These are phyloP conservation scores for Frankliniella intonsa DNA, from an alignment of 2,888 invertebrate genomes.

Conservation along the genomic window DNA sequence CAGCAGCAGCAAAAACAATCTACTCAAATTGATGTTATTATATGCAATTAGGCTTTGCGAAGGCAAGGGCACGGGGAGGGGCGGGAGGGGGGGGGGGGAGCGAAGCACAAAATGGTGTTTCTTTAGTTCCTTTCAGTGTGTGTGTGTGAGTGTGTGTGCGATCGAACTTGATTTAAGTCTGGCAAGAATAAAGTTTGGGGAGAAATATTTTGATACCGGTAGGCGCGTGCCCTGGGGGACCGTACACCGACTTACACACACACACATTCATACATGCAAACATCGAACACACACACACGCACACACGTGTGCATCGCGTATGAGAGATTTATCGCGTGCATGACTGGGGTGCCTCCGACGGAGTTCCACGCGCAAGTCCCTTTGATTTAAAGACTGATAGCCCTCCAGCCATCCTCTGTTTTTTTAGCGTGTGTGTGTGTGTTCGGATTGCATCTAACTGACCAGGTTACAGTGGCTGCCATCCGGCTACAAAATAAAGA, in stretches of 20 bases:
- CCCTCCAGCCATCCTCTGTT: not conserved
- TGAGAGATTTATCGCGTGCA: not conserved
- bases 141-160: too few species aligned
- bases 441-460: too few species aligned
- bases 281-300: not conserved
- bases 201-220: too few species aligned
- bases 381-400: slow-evolving; percentile 27
- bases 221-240: not conserved
- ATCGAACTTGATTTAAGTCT: too few species aligned
- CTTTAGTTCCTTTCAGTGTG: too few species aligned
- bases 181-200: too few species aligned
- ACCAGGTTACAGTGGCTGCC: too few species aligned
- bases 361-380: not conserved
- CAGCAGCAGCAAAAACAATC: slow-evolving; percentile 14
- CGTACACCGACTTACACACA: not conserved
- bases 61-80: not conserved
- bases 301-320: not conserved
- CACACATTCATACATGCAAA: not conserved
- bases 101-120: too few species aligned
- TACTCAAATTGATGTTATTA: slow-evolving; percentile 23
- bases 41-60: slow-evolving; percentile 1
- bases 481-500: too few species aligned
- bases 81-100: too few species aligned
- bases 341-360: not conserved
- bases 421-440: not conserved